These are phyloP conservation scores for Emberiza fucata DNA, from an alignment of 2,113 vertebrate species.

Conservation along the genomic window DNA sequence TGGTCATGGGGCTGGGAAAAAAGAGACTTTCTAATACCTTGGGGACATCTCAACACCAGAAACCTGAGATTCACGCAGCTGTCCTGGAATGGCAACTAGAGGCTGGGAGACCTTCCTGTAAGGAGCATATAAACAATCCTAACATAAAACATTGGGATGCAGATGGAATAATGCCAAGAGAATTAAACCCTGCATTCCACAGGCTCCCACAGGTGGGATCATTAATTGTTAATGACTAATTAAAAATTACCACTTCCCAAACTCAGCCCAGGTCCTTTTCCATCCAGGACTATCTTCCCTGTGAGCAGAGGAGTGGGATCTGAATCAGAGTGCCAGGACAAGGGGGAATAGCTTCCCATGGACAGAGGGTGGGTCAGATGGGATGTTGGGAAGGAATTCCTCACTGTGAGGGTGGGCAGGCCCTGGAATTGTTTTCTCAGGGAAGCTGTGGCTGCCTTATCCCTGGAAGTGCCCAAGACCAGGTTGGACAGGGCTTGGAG, in stretches of 20 bases:
- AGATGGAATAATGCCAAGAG: background rate
- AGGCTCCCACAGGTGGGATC: background rate
- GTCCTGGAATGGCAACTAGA: background rate
- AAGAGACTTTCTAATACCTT: no score
- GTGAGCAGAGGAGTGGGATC: background rate
- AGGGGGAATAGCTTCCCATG: background rate
- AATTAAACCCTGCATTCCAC: background rate
- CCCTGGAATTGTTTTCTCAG: background rate
- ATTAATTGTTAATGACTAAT: background rate
- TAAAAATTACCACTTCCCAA: background rate
- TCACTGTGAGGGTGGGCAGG: accelerated
- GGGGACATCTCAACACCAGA: no score
- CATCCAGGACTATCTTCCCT: background rate
- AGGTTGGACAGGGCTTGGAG: background rate
- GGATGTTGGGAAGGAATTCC: background rate
- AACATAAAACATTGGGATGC: background rate
- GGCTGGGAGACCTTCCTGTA: background rate
- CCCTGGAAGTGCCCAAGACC: background rate
- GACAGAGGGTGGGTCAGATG: background rate
- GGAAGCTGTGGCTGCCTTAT: background rate
- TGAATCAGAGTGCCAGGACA: background rate
- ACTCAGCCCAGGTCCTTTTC: background rate
- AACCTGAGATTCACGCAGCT: background rate
- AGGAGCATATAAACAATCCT: background rate
- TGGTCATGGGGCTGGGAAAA: no score